Base-by-base conservation (phyloP, 1,140 invertebrate species). In the Panagrolaimus sp. region DNA sequence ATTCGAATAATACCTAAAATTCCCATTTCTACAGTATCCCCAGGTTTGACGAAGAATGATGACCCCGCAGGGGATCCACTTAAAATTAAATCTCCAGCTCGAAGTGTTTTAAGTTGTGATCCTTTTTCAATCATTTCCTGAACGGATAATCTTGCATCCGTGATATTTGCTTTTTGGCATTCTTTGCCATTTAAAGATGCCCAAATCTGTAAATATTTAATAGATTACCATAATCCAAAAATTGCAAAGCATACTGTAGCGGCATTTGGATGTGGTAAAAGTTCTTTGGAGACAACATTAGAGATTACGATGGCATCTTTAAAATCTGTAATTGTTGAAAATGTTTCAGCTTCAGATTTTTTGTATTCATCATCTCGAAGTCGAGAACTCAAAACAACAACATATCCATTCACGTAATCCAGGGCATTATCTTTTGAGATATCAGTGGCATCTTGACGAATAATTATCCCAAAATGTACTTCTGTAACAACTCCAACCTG, bases 11-110 rank as follows among this genome's bases (percentile, higher is more conserved):
- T 43, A 24, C 43, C 67, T 15, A 65, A 52, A 14, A 68, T 68
- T 21, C 67, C 67, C 24, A 68, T 68, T 58, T 68, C 67, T 43
- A 68, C 44, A 26, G 58, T 32, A 58, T 68, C 67, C 6, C 67
- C 67, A 3, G 67, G 12, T n/a, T 62, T 52, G 7, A 68, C 26
- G 7, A 4, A 38, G 55, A 46, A 68, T 17, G 44, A 21, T 7
- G 67, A 43, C 5, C 67, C 67, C 3, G 67, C 47, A 4, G 67
- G 67, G 26, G 46, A 65, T 28, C 52, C 52, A 26, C 21, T 58
- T 8, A 58, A 21, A 58, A 58, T 21, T 21, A 58, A n/a, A 58
- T 68, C 67, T 9, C 67, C 67, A 10, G 14, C 47, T 4, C 55
- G 47, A 1, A 68, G 48, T 9, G 67, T 68, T n/a, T 43, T 58